Evolutionary conservation across 1,140 invertebrate species (phyloP).

Genomic region (Thaumetopoea pityocampa): DNA sequence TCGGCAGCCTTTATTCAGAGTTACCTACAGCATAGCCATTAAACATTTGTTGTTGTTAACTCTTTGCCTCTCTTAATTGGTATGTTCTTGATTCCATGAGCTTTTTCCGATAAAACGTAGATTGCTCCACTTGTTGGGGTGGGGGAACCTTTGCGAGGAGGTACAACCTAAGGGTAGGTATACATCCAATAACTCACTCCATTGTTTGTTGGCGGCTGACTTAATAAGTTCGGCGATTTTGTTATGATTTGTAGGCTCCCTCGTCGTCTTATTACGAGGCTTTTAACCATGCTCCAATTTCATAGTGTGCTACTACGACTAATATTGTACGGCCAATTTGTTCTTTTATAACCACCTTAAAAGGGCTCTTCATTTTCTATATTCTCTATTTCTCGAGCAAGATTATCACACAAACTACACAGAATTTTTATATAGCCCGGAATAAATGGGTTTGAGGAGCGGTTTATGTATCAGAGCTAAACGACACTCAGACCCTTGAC

Average conservation of each 20-base stretch:
- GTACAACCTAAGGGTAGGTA: constrained; percentile 51
- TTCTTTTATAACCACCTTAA: constrained; percentile 26
- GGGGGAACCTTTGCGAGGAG: constrained; percentile 26
- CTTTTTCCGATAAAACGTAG: constrained; percentile 58
- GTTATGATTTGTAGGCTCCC: constrained; percentile 65
- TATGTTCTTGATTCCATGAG: constrained; percentile 51
- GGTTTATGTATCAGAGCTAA: constrained; percentile 9
- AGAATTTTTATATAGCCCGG: constrained; percentile 13
- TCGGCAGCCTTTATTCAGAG: constrained; percentile 10
- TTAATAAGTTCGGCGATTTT: constrained; percentile 71
- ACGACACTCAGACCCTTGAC: too few species aligned
- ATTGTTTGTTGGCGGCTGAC: constrained; percentile 70
- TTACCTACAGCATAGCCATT: constrained; percentile 16
- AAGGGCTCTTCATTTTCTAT: constrained; percentile 13
- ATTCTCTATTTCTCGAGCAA: constrained; percentile 9
- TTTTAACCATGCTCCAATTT: constrained; percentile 39
- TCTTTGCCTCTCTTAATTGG: constrained; percentile 44
- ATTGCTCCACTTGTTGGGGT: constrained; percentile 53
- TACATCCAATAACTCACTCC: constrained; percentile 68
- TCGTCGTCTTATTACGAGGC: constrained; percentile 54
- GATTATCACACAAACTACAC: constrained; percentile 13
- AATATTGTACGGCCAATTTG: constrained; percentile 26
- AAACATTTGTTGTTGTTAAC: constrained; percentile 28
- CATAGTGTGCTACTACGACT: constrained; percentile 24
- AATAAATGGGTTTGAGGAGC: constrained; percentile 11